These are phyloP conservation scores for Nomada flava DNA, from an alignment of 2,888 invertebrate genomes.

Conservation along the genomic window DNA sequence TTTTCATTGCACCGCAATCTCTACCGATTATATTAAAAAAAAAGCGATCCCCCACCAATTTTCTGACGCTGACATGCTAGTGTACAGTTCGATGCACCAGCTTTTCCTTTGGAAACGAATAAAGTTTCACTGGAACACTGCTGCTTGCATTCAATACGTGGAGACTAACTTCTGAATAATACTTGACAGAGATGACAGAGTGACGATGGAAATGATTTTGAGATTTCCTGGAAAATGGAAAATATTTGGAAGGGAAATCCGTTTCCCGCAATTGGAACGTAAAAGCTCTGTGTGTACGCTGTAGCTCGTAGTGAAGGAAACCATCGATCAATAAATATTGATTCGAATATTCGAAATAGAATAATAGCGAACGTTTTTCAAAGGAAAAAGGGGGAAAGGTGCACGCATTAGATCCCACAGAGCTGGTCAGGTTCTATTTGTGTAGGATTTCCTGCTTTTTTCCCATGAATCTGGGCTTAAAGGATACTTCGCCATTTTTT, in stretches of 20 bases:
- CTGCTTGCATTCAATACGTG: no score
- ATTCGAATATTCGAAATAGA: constrained; percentile 5
- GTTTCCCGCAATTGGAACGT: background rate
- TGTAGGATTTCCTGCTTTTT: constrained; percentile 34
- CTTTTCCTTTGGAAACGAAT: no score
- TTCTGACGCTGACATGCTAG: no score
- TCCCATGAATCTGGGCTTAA: constrained; percentile 5
- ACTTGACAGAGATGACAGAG: no score
- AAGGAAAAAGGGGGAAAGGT: constrained; percentile 36
- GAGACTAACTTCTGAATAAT: no score
- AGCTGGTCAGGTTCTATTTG: constrained; percentile 55
- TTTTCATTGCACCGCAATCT: constrained; percentile 36
- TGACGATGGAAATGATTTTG: constrained; percentile 2
- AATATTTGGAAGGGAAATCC: background rate
- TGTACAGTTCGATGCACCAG: no score
- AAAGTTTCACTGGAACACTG: no score
- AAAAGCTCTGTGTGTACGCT: background rate
- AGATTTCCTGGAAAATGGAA: constrained; percentile 5
- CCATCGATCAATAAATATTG: constrained; percentile 25
- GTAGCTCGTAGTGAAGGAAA: background rate
- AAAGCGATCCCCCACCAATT: no score
- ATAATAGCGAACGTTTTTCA: constrained; percentile 4
- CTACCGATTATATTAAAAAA: constrained; percentile 41
- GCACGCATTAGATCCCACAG: constrained; percentile 24
- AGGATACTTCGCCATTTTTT: background rate